Conservation (phyloP, 2,113 vertebrate genomes). For the Xyliphius kryptos region DNA sequence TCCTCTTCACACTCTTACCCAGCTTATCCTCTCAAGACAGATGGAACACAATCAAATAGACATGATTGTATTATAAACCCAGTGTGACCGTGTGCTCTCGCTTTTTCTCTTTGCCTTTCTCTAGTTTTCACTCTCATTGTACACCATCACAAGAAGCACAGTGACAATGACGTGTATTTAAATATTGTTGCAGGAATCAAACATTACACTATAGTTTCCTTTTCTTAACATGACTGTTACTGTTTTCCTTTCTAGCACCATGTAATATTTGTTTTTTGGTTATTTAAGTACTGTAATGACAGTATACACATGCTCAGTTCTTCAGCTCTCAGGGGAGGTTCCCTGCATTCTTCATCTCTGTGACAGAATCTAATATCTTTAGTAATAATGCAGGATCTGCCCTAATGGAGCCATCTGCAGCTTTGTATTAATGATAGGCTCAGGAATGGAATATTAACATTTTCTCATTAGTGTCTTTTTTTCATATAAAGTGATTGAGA, state of each 20-base stretch:
- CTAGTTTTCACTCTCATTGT: background rate
- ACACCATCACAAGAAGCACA: no score
- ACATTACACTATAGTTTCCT: no score
- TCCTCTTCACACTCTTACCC: slow-evolving; percentile 3
- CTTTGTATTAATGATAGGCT: slow-evolving; percentile 63
- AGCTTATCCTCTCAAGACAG: slow-evolving; percentile 12
- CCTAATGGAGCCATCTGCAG: slow-evolving; percentile 56
- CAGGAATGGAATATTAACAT: slow-evolving; percentile 58
- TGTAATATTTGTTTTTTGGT: no score
- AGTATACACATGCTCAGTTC: slow-evolving; percentile 60
- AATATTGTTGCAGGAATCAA: no score
- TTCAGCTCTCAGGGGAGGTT: slow-evolving; percentile 57
- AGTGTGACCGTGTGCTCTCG: background rate
- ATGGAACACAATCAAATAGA: slow-evolving; percentile 16
- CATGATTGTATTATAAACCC: slow-evolving; percentile 27
- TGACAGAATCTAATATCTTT: slow-evolving; percentile 61
- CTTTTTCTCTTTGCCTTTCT: background rate
- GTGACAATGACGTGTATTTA: no score
- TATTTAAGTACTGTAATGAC: slow-evolving; percentile 56
- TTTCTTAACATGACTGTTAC: no score
- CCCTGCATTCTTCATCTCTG: slow-evolving; percentile 40
- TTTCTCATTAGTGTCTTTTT: slow-evolving; percentile 52
- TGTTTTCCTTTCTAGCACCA: no score
- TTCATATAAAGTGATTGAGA: no score
- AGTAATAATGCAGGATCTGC: slow-evolving; percentile 63